These are phyloP conservation scores for Sarcophaga rosellei DNA, from an alignment of 2,888 invertebrate species.

Conservation along the genomic window DNA sequence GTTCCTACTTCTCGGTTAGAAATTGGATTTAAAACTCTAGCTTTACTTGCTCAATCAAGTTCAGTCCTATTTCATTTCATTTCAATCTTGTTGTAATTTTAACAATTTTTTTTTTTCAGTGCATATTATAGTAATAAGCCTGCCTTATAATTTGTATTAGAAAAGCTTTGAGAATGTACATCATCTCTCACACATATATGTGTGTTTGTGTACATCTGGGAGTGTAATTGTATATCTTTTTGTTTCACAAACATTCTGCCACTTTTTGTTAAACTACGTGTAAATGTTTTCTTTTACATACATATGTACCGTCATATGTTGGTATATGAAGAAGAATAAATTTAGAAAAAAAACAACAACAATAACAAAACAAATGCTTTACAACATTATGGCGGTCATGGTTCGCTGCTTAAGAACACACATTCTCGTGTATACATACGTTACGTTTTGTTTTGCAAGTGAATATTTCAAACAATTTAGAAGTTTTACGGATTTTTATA, in stretches of 20 bases:
- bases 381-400: conserved; percentile 43
- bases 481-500: conserved; percentile 38
- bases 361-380: not conserved
- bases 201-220: not conserved
- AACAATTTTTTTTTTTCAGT: conserved; percentile 39
- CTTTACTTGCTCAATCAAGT: no score
- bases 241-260: not conserved
- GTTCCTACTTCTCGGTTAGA: no score
- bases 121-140: not conserved
- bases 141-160: not conserved
- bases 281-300: conserved; percentile 15
- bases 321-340: not conserved
- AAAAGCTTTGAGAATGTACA: not conserved
- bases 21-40: no score
- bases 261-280: conserved; percentile 22
- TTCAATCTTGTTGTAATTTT: not conserved
- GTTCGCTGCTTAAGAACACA: conserved; percentile 56
- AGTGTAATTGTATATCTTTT: not conserved
- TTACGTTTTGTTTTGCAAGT: conserved; percentile 41
- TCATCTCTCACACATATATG: no score
- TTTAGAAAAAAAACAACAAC: conserved; percentile 1
- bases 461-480: conserved; percentile 45
- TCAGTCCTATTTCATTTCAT: no score
- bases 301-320: conserved; percentile 15
- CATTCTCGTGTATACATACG: conserved; percentile 52